Conservation (phyloP, 2,113 vertebrate species). For the Smithornis capensis region DNA sequence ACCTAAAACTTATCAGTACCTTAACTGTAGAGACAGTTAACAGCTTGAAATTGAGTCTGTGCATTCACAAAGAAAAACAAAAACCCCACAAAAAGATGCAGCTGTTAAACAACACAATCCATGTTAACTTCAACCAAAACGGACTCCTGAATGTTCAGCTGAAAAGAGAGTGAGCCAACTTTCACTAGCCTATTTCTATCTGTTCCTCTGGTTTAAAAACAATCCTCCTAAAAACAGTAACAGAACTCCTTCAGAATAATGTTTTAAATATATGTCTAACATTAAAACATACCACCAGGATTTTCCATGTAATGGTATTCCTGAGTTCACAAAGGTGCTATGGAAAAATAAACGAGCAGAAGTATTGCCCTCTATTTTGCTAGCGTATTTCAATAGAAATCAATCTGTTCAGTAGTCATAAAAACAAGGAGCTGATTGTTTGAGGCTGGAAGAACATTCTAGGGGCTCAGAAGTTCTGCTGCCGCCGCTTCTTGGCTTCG, state of each 20-base stretch:
- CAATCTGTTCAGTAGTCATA: slow-evolving; percentile 23
- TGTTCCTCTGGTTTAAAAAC: slow-evolving; percentile 46
- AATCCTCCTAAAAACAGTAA: slow-evolving; percentile 48
- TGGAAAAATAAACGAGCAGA: slow-evolving; percentile 53
- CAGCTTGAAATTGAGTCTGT: slow-evolving; percentile 58
- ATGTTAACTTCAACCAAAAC: neutral
- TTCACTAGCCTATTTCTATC: slow-evolving; percentile 13
- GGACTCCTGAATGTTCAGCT: slow-evolving; percentile 28
- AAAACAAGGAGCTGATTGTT: slow-evolving; percentile 42
- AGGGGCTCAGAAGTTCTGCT: slow-evolving; percentile 85
- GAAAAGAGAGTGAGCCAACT: slow-evolving; percentile 42
- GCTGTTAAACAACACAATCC: neutral
- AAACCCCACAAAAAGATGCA: neutral
- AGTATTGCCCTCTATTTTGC: slow-evolving; percentile 54
- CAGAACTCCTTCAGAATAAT: slow-evolving; percentile 15
- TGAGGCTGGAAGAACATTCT: neutral
- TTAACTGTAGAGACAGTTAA: slow-evolving; percentile 61
- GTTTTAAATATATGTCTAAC: neutral
- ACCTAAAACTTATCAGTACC: slow-evolving; percentile 65
- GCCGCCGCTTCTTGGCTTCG: slow-evolving; percentile 89
- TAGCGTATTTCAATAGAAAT: slow-evolving; percentile 33
- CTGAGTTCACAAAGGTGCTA: slow-evolving; percentile 76
- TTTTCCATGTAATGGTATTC: slow-evolving; percentile 36
- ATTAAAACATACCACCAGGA: slow-evolving; percentile 36
- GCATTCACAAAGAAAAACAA: slow-evolving; percentile 42